These are phyloP conservation scores for Colletes gigas DNA, from an alignment of 1,140 invertebrate genomes.

Conservation along the genomic window DNA sequence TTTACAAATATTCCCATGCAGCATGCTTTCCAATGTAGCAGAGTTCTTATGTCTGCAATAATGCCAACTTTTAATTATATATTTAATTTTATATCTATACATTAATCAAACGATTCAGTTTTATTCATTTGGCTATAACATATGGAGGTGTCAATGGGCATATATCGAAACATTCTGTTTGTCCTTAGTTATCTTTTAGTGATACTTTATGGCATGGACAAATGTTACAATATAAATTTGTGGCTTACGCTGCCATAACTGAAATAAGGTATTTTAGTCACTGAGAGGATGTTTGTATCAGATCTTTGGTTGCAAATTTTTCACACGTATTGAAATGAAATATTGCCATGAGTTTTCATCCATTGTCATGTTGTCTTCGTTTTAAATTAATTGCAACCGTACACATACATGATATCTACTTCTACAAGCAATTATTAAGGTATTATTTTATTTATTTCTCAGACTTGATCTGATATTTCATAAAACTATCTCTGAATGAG, in stretches of 20 bases:
- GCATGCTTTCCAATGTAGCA: conserved; percentile 65
- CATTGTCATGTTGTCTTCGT: neutral
- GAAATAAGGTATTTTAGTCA: neutral
- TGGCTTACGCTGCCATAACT: neutral
- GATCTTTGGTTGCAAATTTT: neutral
- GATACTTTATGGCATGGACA: neutral
- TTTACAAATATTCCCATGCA: conserved; percentile 41
- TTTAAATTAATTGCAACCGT: neutral
- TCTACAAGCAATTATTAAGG: neutral
- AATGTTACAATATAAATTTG: no score
- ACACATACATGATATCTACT: neutral
- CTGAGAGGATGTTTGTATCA: neutral
- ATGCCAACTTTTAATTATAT: conserved; percentile 28
- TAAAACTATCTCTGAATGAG: neutral
- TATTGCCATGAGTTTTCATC: neutral
- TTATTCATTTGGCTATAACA: conserved; percentile 61
- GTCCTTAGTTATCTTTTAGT: neutral
- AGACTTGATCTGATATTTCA: neutral
- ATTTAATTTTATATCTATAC: conserved; percentile 4
- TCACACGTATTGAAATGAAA: neutral
- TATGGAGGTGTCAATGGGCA: conserved; percentile 73
- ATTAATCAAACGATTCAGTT: neutral
- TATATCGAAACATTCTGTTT: conserved; percentile 38
- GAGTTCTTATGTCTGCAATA: conserved; percentile 78
- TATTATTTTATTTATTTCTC: neutral